Base-by-base conservation (phyloP, 2,113 vertebrate species). In the Syrmaticus mikado region DNA sequence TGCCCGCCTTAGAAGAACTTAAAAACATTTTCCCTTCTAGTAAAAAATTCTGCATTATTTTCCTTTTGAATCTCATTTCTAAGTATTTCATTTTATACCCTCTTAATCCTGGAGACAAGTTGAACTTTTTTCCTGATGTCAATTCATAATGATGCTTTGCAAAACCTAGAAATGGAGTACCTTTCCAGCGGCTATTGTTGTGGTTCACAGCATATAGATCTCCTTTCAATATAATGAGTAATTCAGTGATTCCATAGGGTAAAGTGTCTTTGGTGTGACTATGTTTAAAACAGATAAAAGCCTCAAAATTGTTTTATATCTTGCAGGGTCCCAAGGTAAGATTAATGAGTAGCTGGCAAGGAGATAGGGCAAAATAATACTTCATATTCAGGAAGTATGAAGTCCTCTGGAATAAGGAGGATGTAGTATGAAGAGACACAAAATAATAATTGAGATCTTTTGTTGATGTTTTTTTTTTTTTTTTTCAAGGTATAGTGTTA, bases 121-220 rank as follows among this genome's bases (percentile, higher is more conserved):
- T 17, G 2, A 3, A 25, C 3, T 17, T 90, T 75, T 62, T 87
- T 67, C 41, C 64, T 38, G 36, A 76, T 13, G 13, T 8, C 1
- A 27, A 24, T 64, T 65, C 27, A 9, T 36, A 3, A 41, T 4
- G 21, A 27, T 17, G 32, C 1, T 6, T 50, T 0, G 0, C 7
- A 85, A 75, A 87, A 30, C 78, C 46, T 45, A 25, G 4, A 16
- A 85, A 6, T 7, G 14, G 10, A 68, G 8, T 50, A n/a, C 25
- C 10, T 68, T 34, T 67, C 10, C 50, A 46, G 32, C 30, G 16
- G 41, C 25, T 10, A 34, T 11, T 13, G 13, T 11, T 30, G 10
- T 7, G 38, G 28, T 50, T 80, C 74, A 75, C 27, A 65, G 43
- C 2, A 5, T 30, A 8, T 3, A 65, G 4, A 8, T 68, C 46